Evolutionary conservation across 2,888 invertebrate species (phyloP).

Genomic region (Hydraecia micacea): DNA sequence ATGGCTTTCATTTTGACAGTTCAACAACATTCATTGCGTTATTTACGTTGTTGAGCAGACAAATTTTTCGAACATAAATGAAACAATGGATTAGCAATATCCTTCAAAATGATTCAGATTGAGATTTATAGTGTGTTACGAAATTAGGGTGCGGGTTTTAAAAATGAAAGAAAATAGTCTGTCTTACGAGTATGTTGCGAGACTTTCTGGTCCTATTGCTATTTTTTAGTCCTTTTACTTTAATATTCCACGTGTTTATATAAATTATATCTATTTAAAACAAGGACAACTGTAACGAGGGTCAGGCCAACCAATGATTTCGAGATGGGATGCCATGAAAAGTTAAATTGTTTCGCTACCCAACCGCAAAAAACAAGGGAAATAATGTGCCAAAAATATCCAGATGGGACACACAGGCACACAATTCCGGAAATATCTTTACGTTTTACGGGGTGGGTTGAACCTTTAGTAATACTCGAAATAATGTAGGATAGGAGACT

Average conservation of each 20-base stretch:
- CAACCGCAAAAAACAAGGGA: constrained; percentile 54
- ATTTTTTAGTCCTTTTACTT: neutral
- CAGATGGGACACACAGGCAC: constrained; percentile 18
- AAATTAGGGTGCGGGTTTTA: neutral
- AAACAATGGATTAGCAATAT: neutral
- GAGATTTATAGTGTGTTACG: neutral
- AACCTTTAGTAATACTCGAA: neutral
- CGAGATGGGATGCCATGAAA: constrained; percentile 56
- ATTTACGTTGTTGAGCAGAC: neutral
- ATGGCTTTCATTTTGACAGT: neutral
- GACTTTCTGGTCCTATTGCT: neutral
- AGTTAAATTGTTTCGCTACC: constrained; percentile 66
- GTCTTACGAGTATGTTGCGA: neutral
- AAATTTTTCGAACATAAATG: neutral
- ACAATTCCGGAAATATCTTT: constrained; percentile 40
- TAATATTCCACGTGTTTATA: constrained; percentile 35
- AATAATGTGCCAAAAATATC: constrained; percentile 60
- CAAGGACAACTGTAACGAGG: constrained; percentile 32
- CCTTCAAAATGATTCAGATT: neutral
- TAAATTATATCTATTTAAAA: constrained; percentile 58
- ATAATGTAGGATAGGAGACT: neutral
- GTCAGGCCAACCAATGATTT: constrained; percentile 36
- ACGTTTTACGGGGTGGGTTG: constrained; percentile 19
- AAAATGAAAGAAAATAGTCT: neutral
- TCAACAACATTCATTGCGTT: neutral